Base-by-base conservation (phyloP, 2,888 invertebrate genomes). In the Clistopyga incitator region DNA sequence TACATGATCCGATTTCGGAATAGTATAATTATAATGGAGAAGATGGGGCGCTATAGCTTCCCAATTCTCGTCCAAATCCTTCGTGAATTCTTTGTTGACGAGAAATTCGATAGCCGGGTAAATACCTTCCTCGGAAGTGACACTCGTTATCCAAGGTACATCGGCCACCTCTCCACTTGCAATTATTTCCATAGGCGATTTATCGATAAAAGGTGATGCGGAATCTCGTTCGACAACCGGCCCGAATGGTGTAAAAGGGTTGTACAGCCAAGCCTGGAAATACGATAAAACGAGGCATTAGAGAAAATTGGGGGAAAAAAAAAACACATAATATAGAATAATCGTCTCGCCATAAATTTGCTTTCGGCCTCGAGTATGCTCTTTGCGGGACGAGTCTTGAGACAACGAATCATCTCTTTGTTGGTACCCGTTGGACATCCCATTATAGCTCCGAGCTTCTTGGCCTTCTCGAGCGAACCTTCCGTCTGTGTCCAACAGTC, bases 221-320 rank as follows among this genome's bases (percentile, higher is more conserved):
- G 94, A 91, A 0, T 94, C 91, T 87, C 92, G 93, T 87, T 97
- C 97, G 0, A 95, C 94, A 0, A 96, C 96, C 0, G 97, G 96
- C 0, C 95, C 96, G 90, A 97, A 97, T 0, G 96, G 95, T 0
- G 96, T 94, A 89, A 95, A 96, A 79, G 97, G 95, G 90, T 95
- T 95, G 88, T 96, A 95, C 25, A 95, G 91, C 93, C 94, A 95
- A 29, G 94, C 94, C 94, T 95, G 75, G 42, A 92, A 92, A 81
- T 18, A 0, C 18, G 25, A 45, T 6, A 13, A 65, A 29, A 42
- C 42, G n/a, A n/a, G n/a, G n/a, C n/a, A n/a, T n/a, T n/a, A n/a
- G n/a, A n/a, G n/a, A n/a, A n/a, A n/a, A n/a, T n/a, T n/a, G n/a
- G n/a, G n/a, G n/a, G 6, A 29, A 29, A 29, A 29, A 29, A 29